Evolutionary conservation across 2,888 invertebrate genomes (phyloP).

Genomic region (Catocala sponsa): DNA sequence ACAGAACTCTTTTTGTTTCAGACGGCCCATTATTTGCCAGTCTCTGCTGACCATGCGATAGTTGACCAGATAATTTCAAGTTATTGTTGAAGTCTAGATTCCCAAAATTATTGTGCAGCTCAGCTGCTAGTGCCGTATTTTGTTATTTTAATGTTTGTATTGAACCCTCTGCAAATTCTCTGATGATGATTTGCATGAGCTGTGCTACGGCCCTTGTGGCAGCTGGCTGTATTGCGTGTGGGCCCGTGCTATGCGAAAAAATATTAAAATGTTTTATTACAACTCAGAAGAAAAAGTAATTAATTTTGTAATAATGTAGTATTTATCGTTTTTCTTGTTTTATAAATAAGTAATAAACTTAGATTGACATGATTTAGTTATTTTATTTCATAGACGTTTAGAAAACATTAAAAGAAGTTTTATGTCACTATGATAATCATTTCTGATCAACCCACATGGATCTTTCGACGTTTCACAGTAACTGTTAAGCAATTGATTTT

Average conservation of each 20-base stretch:
- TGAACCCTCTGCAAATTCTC: background rate
- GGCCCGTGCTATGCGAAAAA: conserved; percentile 62
- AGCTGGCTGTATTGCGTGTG: conserved; percentile 56
- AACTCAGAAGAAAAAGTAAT: conserved; percentile 42
- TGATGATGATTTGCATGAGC: conserved; percentile 64
- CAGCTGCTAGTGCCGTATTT: background rate
- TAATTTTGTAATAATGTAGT: conserved; percentile 11
- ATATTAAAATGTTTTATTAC: conserved; percentile 55
- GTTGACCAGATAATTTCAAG: background rate
- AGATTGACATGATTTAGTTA: background rate
- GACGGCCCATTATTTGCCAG: background rate
- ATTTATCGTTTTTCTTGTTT: conserved; percentile 10
- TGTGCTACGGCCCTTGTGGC: conserved; percentile 58
- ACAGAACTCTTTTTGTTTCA: conserved; percentile 21
- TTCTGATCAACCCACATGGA: too few species aligned
- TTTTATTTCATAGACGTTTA: too few species aligned
- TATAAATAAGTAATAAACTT: conserved; percentile 43
- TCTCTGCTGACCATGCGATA: background rate
- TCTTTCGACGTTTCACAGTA: too few species aligned
- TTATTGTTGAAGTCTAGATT: background rate
- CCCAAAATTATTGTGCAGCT: background rate
- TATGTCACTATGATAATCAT: too few species aligned
- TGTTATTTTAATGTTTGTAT: background rate
- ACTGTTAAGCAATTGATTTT: too few species aligned
- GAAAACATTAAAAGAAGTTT: too few species aligned